Evolutionary conservation across 2,888 invertebrate species (phyloP).

Genomic region (Liodrosophila aerea): DNA sequence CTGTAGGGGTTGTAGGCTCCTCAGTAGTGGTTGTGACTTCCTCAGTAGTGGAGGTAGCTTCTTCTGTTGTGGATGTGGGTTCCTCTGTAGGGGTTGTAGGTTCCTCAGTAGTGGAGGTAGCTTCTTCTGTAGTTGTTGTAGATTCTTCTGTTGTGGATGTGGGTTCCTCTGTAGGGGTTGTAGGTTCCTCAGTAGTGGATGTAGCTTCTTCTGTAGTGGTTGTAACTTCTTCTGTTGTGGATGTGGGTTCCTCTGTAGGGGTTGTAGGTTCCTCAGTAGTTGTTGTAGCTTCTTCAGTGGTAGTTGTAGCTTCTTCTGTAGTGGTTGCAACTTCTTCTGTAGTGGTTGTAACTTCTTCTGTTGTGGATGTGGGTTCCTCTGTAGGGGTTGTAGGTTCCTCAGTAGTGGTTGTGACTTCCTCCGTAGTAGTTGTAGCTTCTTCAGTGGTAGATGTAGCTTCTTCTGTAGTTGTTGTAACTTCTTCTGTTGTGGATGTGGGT

Average conservation of each 20-base stretch:
- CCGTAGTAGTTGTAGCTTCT: background rate
- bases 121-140: background rate
- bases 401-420: background rate
- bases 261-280: background rate
- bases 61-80: background rate
- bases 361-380: conserved; percentile 1
- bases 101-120: background rate
- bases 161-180: background rate
- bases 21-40: too few relatives aligned
- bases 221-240: background rate
- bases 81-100: background rate
- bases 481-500: background rate
- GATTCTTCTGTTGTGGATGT: background rate
- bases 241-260: background rate
- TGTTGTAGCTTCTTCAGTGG: too few relatives aligned
- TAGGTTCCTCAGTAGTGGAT: background rate
- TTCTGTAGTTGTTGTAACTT: background rate
- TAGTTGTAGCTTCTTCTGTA: too few relatives aligned
- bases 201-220: background rate
- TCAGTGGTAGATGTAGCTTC: too few relatives aligned
- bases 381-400: background rate
- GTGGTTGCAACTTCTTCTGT: too few relatives aligned
- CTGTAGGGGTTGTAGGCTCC: background rate
- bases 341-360: background rate
- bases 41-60: background rate